Evolutionary conservation across 2,888 invertebrate genomes (phyloP), one percentile per base, ranked within the genome.

Genomic region (Brachypalpus laphriformis): DNA sequence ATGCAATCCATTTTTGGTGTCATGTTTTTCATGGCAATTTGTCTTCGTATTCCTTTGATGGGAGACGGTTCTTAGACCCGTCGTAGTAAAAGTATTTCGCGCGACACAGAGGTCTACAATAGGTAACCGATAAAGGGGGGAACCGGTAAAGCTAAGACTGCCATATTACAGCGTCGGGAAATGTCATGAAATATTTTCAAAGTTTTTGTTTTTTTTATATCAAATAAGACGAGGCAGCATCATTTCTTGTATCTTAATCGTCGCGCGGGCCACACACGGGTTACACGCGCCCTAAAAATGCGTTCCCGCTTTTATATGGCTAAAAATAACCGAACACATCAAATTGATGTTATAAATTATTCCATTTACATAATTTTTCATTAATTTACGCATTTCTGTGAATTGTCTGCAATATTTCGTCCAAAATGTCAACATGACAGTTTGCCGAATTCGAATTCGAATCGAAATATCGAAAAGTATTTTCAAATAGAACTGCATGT

Each of bases 21-120:
- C 91, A 90, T 91, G 91, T 91, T 91, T 89, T 91, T 89, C 89
- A 88, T 89, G 88, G 89, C 89, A 89, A 91, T 91, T 91, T 91
- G 91, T 91, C 91, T 90, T 87, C 88, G 87, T 88, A 81, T 63
- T 63, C 34, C 87, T 87, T 87, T 85, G 83, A 80, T 74, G 74
- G 72, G 22, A 78, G 76, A 74, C 71, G 70, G 63, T 82, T 78
- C 75, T 82, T 65, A 74, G 20, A 63, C 42, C 49, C 16, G 56
- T 25, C 25, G 25, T 25, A 25, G 25, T 81, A 22, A 22, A 66
- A 40, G 40, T 40, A 54, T 66, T 71, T 83, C 14, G 74, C 68
- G 72, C 22, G 28, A 25, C 16, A n/a, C 45, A 31, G 22, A n/a
- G 11, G 11, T 56, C 28, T 11, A 59, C 42, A 65, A 77, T 40